phyloP scores from a whole-genome alignment of 2,888 invertebrate species.

The Callimorpha dominula region DNA sequence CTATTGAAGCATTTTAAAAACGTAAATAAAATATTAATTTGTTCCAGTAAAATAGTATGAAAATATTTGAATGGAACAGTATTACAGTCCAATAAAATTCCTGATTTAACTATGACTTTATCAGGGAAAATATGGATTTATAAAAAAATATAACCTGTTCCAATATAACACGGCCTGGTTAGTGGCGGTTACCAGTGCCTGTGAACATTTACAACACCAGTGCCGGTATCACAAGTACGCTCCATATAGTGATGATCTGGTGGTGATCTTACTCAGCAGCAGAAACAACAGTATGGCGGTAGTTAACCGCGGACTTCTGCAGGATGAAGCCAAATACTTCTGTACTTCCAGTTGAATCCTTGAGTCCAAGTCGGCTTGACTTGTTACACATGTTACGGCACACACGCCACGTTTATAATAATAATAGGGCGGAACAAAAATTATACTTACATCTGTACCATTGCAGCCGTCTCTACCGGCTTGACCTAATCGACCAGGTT shows the following conservation, averaged over 20 bases:
- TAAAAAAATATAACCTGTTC: too few species aligned
- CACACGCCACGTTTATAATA: neutral
- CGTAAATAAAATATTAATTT: too few species aligned
- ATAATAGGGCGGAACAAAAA: constrained; percentile 1
- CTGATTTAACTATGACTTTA: too few species aligned
- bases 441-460: constrained; percentile 94
- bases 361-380: neutral
- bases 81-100: too few species aligned
- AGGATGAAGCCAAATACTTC: neutral
- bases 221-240: too few species aligned
- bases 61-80: too few species aligned
- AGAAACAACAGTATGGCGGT: neutral
- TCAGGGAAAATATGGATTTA: too few species aligned
- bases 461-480: constrained; percentile 98
- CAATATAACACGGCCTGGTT: neutral
- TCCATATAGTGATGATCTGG: neutral
- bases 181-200: neutral
- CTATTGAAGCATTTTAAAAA: too few species aligned
- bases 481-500: constrained; percentile 90
- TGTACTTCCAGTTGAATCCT: neutral
- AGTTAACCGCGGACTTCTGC: neutral
- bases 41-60: too few species aligned
- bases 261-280: too few species aligned
- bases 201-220: neutral
- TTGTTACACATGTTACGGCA: neutral